Evolutionary conservation across 2,797 vertebrate species (phyloP).

Genomic region (Mallotus villosus): DNA sequence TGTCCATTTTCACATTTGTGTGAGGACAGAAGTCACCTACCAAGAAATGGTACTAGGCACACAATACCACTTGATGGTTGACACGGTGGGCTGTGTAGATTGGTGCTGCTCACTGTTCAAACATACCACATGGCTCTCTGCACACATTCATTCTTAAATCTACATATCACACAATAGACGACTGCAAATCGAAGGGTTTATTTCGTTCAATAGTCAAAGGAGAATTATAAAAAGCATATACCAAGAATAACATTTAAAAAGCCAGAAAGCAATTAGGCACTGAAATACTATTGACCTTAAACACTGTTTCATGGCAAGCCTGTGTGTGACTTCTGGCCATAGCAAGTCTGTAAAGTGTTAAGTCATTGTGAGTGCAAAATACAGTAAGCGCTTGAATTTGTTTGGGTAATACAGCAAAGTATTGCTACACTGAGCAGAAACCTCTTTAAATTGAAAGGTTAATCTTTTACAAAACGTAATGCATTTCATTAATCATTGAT

Average conservation of each 20-base stretch:
- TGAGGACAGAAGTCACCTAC: too few relatives aligned
- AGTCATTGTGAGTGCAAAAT: neutral
- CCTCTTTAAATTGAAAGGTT: neutral
- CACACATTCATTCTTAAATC: neutral
- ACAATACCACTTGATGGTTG: too few relatives aligned
- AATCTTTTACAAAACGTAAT: neutral
- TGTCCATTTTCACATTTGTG: too few relatives aligned
- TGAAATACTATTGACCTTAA: conserved; percentile 10
- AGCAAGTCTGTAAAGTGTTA: neutral
- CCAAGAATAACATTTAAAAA: conserved; percentile 15
- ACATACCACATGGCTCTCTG: neutral
- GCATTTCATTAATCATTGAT: neutral
- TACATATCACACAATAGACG: neutral
- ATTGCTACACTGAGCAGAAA: neutral
- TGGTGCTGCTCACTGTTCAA: neutral
- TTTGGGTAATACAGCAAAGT: neutral
- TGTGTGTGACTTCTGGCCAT: neutral
- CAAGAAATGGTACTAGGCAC: too few relatives aligned
- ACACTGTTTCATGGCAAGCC: conserved; percentile 15
- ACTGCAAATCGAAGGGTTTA: conserved; percentile 32
- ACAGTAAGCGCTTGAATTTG: neutral
- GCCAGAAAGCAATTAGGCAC: conserved; percentile 23
- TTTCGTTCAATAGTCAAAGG: conserved; percentile 27
- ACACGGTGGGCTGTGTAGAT: too few relatives aligned
- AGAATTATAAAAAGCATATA: conserved; percentile 10